Base-by-base conservation (phyloP, 2,797 vertebrate species). In the Rallus crepitans region DNA sequence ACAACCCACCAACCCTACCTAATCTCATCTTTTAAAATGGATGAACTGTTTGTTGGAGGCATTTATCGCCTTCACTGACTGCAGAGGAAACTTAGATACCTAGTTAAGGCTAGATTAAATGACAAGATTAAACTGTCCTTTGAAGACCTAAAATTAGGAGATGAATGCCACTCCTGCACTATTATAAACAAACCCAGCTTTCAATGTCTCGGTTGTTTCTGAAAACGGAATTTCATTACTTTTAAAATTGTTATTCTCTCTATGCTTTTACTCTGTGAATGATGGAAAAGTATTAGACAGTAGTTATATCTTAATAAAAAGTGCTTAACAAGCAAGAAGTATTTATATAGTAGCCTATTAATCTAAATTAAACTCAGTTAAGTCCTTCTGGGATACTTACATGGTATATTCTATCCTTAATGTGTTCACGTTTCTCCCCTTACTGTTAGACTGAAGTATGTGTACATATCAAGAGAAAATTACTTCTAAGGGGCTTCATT, bases 321-420 rank as follows among this genome's bases (percentile, higher is more conserved):
- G 56, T 95, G 83, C 91, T 96, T 96, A 97, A 96, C 78, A 96
- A 93, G 81, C 73, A 97, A 96, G 93, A 95, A 80, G 75, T 91
- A 92, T 93, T 96, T 95, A 96, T 97, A 95, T 80, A 89, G 83
- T 87, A 88, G 83, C 93, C 76, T 94, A 90, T 89, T 96, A 73
- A 93, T 96, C 90, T 95, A 97, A 97, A 96, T 97, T 96, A 96
- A 96, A 97, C 95, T 94, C n/a, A 61, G n/a, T 82, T 79, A 79
- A 93, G 75, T 97, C 68, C 86, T 92, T 91, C 76, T 85, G 59
- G 52, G 92, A 89, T 68, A 80, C 79, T 89, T 91, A 64, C 64
- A 53, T 87, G 90, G 66, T 94, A 80, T 90, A 89, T 60, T 95
- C 96, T 73, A 80, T 76, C 39, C 56, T 94, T 95, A 89, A 97